A percentile compares a stretch with the other conserved stretches of the same genome.
phyloP scores from a whole-genome alignment of 2,797 vertebrate genomes.

The Characodon lateralis region DNA sequence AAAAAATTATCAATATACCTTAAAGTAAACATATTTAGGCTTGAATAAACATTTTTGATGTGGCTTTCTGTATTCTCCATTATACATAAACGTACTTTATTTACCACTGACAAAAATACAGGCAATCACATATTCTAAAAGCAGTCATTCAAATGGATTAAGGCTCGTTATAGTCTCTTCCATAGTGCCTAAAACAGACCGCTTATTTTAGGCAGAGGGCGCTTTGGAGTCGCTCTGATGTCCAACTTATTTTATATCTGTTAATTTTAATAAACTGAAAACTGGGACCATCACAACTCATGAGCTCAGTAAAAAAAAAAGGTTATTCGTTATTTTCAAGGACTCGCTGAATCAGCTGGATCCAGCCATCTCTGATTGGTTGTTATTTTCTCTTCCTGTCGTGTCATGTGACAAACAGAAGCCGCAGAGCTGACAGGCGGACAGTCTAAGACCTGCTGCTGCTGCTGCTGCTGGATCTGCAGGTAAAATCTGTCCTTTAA shows the following conservation, averaged over 20 bases:
- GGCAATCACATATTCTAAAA: no score
- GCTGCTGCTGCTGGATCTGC: not conserved
- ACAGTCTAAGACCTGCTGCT: not conserved
- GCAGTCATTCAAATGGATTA: no score
- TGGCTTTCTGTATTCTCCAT: not conserved
- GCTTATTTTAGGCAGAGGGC: not conserved
- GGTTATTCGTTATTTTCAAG: not conserved
- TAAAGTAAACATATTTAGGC: not conserved
- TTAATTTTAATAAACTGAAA: not conserved
- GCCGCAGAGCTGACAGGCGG: not conserved
- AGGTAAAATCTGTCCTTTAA: slow-evolving; percentile 2
- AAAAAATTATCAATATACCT: not conserved
- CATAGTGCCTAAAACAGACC: no score
- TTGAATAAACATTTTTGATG: not conserved
- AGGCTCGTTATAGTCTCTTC: no score
- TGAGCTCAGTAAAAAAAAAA: not conserved
- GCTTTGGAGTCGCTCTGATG: not conserved
- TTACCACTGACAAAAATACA: not conserved
- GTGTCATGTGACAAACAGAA: slow-evolving; percentile 16
- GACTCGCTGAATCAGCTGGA: not conserved
- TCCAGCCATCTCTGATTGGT: slow-evolving; percentile 6
- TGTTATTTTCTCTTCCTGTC: slow-evolving; percentile 4
- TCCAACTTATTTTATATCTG: not conserved
- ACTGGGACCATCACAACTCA: not conserved
- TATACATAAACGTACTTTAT: not conserved